A percentile compares a stretch with the other conserved stretches of the same genome.
Conservation (phyloP, 2,888 invertebrate genomes). For the Torymus texanus region DNA sequence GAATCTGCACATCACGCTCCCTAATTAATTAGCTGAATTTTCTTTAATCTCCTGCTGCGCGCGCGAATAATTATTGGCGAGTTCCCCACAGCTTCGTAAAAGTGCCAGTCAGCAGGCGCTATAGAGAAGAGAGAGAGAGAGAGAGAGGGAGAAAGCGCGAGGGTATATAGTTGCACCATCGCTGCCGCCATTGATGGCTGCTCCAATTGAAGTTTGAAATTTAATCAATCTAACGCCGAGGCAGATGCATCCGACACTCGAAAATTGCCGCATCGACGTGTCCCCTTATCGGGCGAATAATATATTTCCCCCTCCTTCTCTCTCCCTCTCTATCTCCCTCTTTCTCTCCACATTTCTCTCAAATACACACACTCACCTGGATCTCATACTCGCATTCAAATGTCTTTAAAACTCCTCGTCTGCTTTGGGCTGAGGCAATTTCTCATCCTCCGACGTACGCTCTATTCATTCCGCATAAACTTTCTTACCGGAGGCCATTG, state of each 20-base stretch:
- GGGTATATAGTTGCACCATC: constrained; percentile 1
- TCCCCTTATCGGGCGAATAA: constrained; percentile 44
- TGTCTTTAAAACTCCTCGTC: constrained; percentile 8
- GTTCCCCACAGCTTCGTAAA: constrained; percentile 4
- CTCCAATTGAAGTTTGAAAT: constrained; percentile 59
- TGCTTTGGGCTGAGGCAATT: neutral
- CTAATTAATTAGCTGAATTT: constrained; percentile 23
- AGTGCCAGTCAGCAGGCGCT: constrained; percentile 36
- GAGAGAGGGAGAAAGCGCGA: neutral
- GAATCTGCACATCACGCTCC: neutral
- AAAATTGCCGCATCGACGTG: constrained; percentile 59
- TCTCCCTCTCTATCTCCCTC: neutral
- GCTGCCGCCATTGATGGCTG: constrained; percentile 35
- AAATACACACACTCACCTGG: no score
- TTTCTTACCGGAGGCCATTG: no score
- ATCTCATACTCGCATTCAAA: neutral
- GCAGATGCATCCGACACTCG: constrained; percentile 58
- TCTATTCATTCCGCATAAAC: no score
- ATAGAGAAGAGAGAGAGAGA: neutral
- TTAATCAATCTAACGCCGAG: constrained; percentile 58
- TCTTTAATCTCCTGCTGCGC: constrained; percentile 5
- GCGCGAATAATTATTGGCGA: constrained; percentile 10
- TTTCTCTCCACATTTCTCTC: neutral
- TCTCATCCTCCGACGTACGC: neutral
- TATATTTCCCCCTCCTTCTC: constrained; percentile 6